These are phyloP conservation scores for Esox lucius DNA, from an alignment of 2,797 vertebrate genomes.

Conservation along the genomic window DNA sequence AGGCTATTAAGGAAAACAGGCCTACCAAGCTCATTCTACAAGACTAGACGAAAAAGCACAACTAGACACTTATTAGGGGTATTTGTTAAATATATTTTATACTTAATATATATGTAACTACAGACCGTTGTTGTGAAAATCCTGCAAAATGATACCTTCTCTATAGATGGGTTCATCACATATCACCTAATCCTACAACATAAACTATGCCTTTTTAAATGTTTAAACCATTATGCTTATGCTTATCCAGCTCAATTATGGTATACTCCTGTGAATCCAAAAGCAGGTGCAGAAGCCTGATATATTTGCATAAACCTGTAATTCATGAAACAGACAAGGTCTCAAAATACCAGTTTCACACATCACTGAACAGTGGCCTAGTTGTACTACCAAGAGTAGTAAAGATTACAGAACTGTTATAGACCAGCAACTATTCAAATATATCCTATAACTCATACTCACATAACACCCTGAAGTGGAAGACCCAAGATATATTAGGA, in stretches of 20 bases:
- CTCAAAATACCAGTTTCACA: constrained; percentile 14
- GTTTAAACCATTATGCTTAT: not conserved
- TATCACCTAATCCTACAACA: too few species aligned
- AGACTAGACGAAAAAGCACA: too few species aligned
- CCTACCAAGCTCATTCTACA: too few species aligned
- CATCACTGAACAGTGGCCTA: not conserved
- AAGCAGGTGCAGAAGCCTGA: constrained; percentile 26
- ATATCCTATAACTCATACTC: constrained; percentile 68
- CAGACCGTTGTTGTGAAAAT: too few species aligned
- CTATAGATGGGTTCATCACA: too few species aligned
- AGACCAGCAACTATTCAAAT: not conserved
- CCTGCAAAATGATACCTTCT: too few species aligned
- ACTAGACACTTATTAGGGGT: too few species aligned
- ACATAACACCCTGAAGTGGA: constrained; percentile 95
- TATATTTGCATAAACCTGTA: constrained; percentile 64
- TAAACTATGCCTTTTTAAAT: too few species aligned
- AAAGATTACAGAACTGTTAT: not conserved
- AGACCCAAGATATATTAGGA: constrained; percentile 97
- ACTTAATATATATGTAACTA: too few species aligned
- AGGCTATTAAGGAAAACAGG: too few species aligned
- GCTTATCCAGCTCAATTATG: not conserved
- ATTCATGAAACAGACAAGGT: constrained; percentile 2
- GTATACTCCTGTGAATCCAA: constrained; percentile 21
- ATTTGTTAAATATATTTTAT: too few species aligned
- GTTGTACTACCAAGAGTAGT: not conserved